phyloP scores from a whole-genome alignment of 2,888 invertebrate species.

The Dascillus cervinus region DNA sequence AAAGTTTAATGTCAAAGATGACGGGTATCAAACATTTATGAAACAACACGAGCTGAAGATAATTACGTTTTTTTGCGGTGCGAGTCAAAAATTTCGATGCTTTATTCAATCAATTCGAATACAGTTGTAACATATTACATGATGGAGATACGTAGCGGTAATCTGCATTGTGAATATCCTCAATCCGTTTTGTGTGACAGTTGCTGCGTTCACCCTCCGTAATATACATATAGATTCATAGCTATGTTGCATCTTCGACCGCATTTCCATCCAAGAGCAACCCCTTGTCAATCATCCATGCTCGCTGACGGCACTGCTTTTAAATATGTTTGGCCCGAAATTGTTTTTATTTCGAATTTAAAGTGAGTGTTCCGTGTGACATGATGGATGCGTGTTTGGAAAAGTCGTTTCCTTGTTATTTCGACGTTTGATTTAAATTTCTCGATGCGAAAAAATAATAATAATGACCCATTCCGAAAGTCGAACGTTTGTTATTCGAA shows the following conservation, averaged over 20 bases:
- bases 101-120: conserved; percentile 23
- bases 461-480: too few species aligned
- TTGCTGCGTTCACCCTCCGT: conserved; percentile 31
- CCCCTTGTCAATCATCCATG: conserved; percentile 41
- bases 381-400: conserved; percentile 40
- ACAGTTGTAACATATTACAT: conserved; percentile 17
- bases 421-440: conserved; percentile 40
- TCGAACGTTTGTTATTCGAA: too few species aligned
- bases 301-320: conserved; percentile 38
- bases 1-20: too few species aligned
- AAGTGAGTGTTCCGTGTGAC: conserved; percentile 40
- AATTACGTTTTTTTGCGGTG: too few species aligned
- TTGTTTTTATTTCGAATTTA: conserved; percentile 45
- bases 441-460: too few species aligned
- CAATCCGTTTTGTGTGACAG: conserved; percentile 34
- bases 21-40: too few species aligned
- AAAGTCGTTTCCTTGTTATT: conserved; percentile 40
- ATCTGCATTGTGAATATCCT: conserved; percentile 33
- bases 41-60: too few species aligned
- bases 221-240: conserved; percentile 38
- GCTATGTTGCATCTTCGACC: conserved; percentile 32
- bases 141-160: conserved; percentile 22
- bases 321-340: conserved; percentile 43
- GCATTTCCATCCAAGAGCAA: conserved; percentile 34
- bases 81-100: too few species aligned